Percentiles rank a stretch among this genome's conserved stretches.
Evolutionary conservation across 2,888 invertebrate species (phyloP).

Genomic region (Druceiella hillmani): DNA sequence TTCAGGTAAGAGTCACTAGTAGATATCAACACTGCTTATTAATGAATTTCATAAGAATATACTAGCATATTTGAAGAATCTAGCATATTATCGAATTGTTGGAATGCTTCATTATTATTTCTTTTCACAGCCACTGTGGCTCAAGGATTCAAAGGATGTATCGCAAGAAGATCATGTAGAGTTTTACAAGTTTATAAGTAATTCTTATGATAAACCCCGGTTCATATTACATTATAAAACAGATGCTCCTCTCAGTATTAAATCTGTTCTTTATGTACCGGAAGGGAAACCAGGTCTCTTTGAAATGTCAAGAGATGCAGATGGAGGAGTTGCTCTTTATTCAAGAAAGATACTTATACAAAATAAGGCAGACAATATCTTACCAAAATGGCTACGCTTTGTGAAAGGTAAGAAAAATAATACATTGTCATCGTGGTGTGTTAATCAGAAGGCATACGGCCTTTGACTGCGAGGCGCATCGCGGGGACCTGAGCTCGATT

Average conservation of each 20-base stretch:
- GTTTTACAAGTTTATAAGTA: constrained; percentile 87
- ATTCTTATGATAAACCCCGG: constrained; percentile 81
- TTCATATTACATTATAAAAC: constrained; percentile 90
- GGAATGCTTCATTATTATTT: constrained; percentile 9
- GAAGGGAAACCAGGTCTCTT: constrained; percentile 89
- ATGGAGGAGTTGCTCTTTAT: constrained; percentile 84
- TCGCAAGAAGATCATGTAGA: constrained; percentile 82
- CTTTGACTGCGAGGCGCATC: too few species aligned
- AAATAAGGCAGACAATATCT: constrained; percentile 80
- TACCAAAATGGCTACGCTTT: constrained; percentile 94
- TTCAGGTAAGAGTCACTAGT: too few species aligned
- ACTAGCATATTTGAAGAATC: neutral
- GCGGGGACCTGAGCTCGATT: too few species aligned
- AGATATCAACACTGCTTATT: too few species aligned
- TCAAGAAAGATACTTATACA: constrained; percentile 91
- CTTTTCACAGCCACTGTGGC: constrained; percentile 75
- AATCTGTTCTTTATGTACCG: constrained; percentile 89
- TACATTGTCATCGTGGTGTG: constrained; percentile 1
- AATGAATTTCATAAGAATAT: constrained; percentile 7
- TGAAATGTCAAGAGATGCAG: constrained; percentile 81
- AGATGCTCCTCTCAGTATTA: constrained; percentile 87
- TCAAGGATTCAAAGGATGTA: constrained; percentile 85
- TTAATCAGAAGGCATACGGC: too few species aligned
- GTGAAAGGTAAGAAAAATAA: constrained; percentile 63
- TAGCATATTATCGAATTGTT: neutral